Base-by-base conservation (phyloP, 2,888 invertebrate species). In the Rambutsinella grinnellia region DNA sequence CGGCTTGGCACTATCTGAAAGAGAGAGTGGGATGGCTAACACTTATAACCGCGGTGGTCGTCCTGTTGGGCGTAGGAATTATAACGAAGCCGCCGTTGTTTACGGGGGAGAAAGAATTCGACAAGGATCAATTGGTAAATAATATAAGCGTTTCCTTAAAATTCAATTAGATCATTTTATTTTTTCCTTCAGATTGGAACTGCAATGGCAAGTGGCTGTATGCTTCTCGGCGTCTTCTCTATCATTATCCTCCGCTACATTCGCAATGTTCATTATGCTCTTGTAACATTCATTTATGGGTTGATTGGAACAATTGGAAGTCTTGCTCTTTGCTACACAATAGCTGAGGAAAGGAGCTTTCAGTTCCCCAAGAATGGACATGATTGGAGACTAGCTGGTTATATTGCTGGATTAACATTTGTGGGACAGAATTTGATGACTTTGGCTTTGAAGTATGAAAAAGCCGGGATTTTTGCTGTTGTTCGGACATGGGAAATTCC, bases 381-480 rank as follows among this genome's bases (percentile, higher is more conserved):
- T 21, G 77, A 82, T 36, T 81, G 81, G 82, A 27, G 76, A 10
- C 62, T 81, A 1, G 82, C 79, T 2, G 51, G 76, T 54, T 67
- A 65, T 2, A 49, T 82, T 3, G 81, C 76, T n/a, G 51, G 67
- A 28, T 44, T 82, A 15, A 78, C 82, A 2, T 82, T 81, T 47
- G 72, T 70, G 6, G 79, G 79, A 17, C 82, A 82, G 53, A 71
- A 75, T 60, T 63, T 78, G 23, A 78, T 82, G 51, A 82, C 81
- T 8, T 51, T 79, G 2, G 80, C 81, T 13, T 62, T 82, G 2
- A 81, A 81, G 46, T 80, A 70, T 66, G 81, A 81, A 53, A 70
- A 81, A 26, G 81, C 82, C 5, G 82, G 82, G 17, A 78, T 79
- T 28, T 76, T 82, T 13, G 74, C 82, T n/a, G n/a, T n/a, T n/a